phyloP scores from a whole-genome alignment of 2,797 vertebrate species.

The Alfaro cultratus region DNA sequence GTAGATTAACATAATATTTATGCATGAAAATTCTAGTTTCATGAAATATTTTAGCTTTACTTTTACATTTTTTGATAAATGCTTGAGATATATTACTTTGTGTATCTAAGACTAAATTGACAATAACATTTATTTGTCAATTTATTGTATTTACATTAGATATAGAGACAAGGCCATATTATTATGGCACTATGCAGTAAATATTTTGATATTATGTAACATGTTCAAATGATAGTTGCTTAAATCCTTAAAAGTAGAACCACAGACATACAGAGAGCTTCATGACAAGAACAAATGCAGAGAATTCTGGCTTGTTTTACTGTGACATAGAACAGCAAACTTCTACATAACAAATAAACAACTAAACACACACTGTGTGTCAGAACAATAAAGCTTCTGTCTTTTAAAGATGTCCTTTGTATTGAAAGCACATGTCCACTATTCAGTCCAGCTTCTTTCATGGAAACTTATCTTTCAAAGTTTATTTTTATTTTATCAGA shows the following conservation, averaged over 20 bases:
- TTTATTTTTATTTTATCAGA: not conserved
- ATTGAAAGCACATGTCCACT: slow-evolving; percentile 61
- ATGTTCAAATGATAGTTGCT: not conserved
- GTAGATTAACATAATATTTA: not conserved
- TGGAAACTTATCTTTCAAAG: slow-evolving; percentile 4
- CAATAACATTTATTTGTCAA: not conserved
- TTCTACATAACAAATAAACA: slow-evolving; percentile 36
- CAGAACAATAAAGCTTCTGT: slow-evolving; percentile 50
- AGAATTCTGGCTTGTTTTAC: slow-evolving; percentile 18
- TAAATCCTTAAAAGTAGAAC: not conserved
- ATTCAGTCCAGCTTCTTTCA: slow-evolving; percentile 26
- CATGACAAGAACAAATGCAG: not conserved
- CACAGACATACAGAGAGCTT: not conserved
- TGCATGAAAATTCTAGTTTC: not conserved
- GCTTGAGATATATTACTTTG: not conserved
- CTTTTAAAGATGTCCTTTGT: slow-evolving; percentile 42
- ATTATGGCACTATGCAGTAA: not conserved
- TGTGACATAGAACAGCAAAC: slow-evolving; percentile 4
- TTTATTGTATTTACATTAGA: not conserved
- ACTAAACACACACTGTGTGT: slow-evolving; percentile 7
- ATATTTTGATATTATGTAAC: not conserved
- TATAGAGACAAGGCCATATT: not conserved
- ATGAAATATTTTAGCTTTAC: not conserved
- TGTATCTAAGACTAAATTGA: not conserved
- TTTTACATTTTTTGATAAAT: not conserved